Evolutionary conservation across 1,140 invertebrate species (phyloP).

Genomic region (Drosophila melanica): DNA sequence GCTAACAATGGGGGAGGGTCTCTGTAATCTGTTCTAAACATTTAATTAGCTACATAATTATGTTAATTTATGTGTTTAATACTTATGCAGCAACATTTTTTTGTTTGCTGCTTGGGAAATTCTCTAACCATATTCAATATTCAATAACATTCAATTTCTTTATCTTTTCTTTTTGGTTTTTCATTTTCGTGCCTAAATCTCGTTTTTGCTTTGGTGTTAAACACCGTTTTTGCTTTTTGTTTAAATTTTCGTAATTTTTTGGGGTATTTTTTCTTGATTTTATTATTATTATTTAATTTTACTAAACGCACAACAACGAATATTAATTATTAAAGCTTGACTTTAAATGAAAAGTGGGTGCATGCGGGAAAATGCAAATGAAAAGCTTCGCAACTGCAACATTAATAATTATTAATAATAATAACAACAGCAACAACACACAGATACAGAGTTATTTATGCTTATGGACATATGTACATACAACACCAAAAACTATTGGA

Average conservation of each 20-base stretch:
- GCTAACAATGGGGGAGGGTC: slow-evolving; percentile 59
- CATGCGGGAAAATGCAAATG: slow-evolving; percentile 41
- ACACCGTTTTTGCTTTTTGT: slow-evolving; percentile 78
- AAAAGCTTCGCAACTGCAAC: slow-evolving; percentile 50
- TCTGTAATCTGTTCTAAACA: slow-evolving; percentile 60
- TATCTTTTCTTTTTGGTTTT: slow-evolving; percentile 15
- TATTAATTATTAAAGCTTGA: slow-evolving; percentile 60
- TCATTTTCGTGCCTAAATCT: slow-evolving; percentile 31
- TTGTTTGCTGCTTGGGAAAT: slow-evolving; percentile 49
- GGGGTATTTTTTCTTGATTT: not conserved
- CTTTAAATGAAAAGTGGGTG: slow-evolving; percentile 12
- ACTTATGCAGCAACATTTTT: slow-evolving; percentile 76
- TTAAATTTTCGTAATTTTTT: slow-evolving; percentile 58
- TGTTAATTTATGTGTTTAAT: slow-evolving; percentile 37
- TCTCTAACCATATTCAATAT: slow-evolving; percentile 32
- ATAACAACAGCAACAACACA: slow-evolving; percentile 69
- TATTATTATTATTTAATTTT: slow-evolving; percentile 48
- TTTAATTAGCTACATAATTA: slow-evolving; percentile 69
- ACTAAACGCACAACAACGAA: slow-evolving; percentile 66
- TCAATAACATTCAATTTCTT: slow-evolving; percentile 35
- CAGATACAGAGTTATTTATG: slow-evolving; percentile 59
- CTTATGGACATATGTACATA: slow-evolving; percentile 64
- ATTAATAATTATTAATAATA: slow-evolving; percentile 25
- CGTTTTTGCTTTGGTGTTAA: slow-evolving; percentile 62
- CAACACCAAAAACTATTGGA: slow-evolving; percentile 81